Percentiles rank a stretch among this genome's conserved stretches.
Conservation (phyloP, 2,113 vertebrate genomes). For the Leuciscus idus region DNA sequence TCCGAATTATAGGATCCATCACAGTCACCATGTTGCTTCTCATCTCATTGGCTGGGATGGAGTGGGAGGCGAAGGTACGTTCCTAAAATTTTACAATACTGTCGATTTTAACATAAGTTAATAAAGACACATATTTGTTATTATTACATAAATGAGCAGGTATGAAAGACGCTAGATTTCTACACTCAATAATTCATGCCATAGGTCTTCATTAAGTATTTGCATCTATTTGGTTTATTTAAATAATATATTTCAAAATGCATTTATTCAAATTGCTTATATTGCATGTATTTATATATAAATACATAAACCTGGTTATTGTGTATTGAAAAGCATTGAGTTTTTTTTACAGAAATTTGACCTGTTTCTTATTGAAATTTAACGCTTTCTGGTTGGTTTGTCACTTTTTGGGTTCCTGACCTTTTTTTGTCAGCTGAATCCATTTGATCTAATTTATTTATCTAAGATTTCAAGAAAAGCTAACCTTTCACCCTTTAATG, state of each 20-base stretch:
- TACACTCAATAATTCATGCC: too few relatives aligned
- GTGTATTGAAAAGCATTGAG: too few relatives aligned
- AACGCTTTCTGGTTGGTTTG: neutral
- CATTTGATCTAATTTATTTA: neutral
- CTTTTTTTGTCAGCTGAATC: neutral
- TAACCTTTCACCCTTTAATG: neutral
- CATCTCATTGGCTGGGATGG: slow-evolving; percentile 74
- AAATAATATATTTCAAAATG: too few relatives aligned
- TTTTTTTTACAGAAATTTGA: too few relatives aligned
- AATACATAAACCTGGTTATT: too few relatives aligned
- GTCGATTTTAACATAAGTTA: neutral
- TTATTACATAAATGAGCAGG: too few relatives aligned
- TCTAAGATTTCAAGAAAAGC: neutral
- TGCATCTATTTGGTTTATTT: too few relatives aligned
- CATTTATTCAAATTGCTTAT: too few relatives aligned
- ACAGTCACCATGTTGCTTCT: slow-evolving; percentile 71
- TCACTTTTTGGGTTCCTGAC: neutral
- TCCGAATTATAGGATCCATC: slow-evolving; percentile 71
- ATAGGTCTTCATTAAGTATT: too few relatives aligned
- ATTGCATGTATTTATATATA: too few relatives aligned
- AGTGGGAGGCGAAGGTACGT: slow-evolving; percentile 76
- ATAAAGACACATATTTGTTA: too few relatives aligned
- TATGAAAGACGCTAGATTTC: too few relatives aligned
- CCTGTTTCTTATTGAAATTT: neutral
- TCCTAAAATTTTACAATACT: neutral